Evolutionary conservation across 2,888 invertebrate species (phyloP), one percentile per base, ranked within the genome.

Genomic region (Agriopis marginaria): DNA sequence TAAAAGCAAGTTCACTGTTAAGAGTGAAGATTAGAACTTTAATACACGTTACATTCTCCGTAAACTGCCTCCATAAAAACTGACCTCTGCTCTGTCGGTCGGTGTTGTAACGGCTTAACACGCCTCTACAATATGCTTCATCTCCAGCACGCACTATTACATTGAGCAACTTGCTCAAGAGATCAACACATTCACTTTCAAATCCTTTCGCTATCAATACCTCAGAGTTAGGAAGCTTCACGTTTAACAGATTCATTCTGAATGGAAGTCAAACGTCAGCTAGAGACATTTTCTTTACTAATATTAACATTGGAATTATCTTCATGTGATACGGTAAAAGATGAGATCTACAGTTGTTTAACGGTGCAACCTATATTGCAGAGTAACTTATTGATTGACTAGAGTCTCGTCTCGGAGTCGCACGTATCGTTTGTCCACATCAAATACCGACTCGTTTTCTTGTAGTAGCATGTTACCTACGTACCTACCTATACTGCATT

Each of bases 131-230:
- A 82, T 84, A 58, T 71, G 70, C 66, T 63, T 67, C 68, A 82
- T 85, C 82, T 83, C 74, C 68, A 75, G 70, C 77, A 79, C 81
- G 77, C 78, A 80, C 79, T 78, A 62, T 56, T 63, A 76, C 74
- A 75, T 85, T 85, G 79, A 77, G 82, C 80, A 85, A 84, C 78
- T 63, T 40, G 53, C 49, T 49, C 49, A 14, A 75, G 72, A 68
- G 72, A 76, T 79, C 75, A 71, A 74, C 77, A 80, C 85, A 77
- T 84, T 88, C 86, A 89, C 89, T 89, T 89, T 88, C 86, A 84
- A 87, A 86, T 86, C 86, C 86, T 86, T 85, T 88, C 74, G 67
- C 71, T 74, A 70, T 68, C 63, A 49, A 8, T 50, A 40, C 23
- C 47, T 54, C 23, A 17, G 47, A 70, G 56, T 47, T 63, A 17